These are phyloP conservation scores for Ahaetulla prasina DNA, from an alignment of 2,113 vertebrate genomes.

Conservation along the genomic window DNA sequence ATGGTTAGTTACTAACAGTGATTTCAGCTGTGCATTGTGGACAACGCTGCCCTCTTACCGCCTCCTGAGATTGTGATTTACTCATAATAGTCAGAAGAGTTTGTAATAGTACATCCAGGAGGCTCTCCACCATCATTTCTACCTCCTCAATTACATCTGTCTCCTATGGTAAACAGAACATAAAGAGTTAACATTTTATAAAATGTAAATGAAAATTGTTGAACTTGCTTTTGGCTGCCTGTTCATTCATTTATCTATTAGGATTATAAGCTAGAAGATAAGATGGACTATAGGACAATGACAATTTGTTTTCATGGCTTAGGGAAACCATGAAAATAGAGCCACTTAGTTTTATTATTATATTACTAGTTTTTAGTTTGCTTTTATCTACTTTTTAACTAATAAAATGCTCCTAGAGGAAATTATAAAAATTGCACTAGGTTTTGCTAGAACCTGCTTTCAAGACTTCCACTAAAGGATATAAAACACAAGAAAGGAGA, in stretches of 20 bases:
- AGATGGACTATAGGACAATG: neutral
- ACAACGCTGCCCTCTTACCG: slow-evolving; percentile 99
- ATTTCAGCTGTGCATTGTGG: slow-evolving; percentile 99
- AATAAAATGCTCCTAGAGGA: neutral
- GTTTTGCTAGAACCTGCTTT: neutral
- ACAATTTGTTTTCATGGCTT: neutral
- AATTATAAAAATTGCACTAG: neutral
- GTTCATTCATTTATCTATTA: neutral
- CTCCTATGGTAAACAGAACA: slow-evolving; percentile 77
- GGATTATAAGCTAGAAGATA: neutral
- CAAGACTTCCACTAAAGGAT: neutral
- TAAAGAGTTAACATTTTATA: slow-evolving; percentile 47
- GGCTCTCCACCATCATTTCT: slow-evolving; percentile 99
- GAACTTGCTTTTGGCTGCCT: neutral
- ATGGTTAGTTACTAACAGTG: slow-evolving; percentile 99
- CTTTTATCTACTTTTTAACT: neutral
- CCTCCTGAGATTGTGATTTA: slow-evolving; percentile 98
- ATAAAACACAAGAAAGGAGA: neutral
- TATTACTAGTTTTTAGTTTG: neutral
- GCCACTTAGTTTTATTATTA: neutral
- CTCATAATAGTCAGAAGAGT: slow-evolving; percentile 96
- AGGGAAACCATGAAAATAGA: neutral
- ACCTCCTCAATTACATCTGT: slow-evolving; percentile 93
- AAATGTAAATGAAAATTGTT: neutral
- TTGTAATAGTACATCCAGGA: slow-evolving; percentile 97